These are phyloP conservation scores for Cliona cf. orientalis DNA, from an alignment of 37 sponge, comb jelly and placozoan species.

Conservation along the genomic window DNA sequence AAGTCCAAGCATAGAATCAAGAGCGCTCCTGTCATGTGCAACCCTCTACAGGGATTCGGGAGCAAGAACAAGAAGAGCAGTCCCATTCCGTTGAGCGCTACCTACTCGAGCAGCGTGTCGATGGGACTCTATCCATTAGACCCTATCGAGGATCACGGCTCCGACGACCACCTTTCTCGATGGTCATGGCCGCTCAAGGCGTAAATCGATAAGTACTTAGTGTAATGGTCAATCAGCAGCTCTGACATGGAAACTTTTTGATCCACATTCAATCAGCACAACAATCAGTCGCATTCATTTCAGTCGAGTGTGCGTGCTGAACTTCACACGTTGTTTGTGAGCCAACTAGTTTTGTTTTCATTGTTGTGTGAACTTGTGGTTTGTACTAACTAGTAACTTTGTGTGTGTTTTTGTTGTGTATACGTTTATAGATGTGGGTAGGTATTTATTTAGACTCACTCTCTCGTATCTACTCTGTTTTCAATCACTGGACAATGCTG, in stretches of 20 bases:
- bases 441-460: too few species aligned
- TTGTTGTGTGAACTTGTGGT: neutral
- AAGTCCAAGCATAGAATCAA: slow-evolving; percentile 22
- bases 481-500: too few species aligned
- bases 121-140: neutral
- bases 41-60: slow-evolving; percentile 25
- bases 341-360: neutral
- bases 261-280: too few species aligned
- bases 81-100: slow-evolving; percentile 1
- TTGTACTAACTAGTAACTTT: too few species aligned
- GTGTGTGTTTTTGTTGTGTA: too few species aligned
- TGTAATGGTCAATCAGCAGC: too few species aligned
- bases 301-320: too few species aligned
- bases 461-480: too few species aligned
- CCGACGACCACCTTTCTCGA: slow-evolving; percentile 33
- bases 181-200: slow-evolving; percentile 71
- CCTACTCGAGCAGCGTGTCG: neutral
- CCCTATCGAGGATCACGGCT: slow-evolving; percentile 16
- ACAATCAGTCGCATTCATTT: too few species aligned
- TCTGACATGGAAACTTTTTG: too few species aligned
- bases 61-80: neutral
- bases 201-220: neutral
- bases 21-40: slow-evolving; percentile 15
- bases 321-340: too few species aligned
- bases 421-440: too few species aligned